Percentiles rank a stretch among this genome's conserved stretches.
Conservation (phyloP, 1,140 invertebrate genomes). For the Antheraea pernyi region DNA sequence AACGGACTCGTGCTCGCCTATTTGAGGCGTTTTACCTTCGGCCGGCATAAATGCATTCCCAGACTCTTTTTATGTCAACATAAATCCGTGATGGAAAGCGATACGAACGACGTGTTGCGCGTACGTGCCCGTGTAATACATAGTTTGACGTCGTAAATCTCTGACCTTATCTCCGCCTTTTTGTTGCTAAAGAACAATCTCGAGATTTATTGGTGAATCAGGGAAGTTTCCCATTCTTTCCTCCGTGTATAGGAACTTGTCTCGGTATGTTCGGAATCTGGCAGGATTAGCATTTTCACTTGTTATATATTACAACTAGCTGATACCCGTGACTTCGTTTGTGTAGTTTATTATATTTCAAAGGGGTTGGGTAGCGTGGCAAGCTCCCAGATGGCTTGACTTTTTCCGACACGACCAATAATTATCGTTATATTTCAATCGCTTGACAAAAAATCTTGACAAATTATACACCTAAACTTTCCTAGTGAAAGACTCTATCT, state of each 20-base stretch:
- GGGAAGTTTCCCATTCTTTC: not conserved
- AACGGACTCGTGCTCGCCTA: slow-evolving; percentile 42
- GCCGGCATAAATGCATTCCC: slow-evolving; percentile 64
- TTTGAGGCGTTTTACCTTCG: slow-evolving; percentile 43
- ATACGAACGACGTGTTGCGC: slow-evolving; percentile 10
- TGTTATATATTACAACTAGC: not conserved
- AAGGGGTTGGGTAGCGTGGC: too few species aligned
- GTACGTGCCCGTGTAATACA: slow-evolving; percentile 31
- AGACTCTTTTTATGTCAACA: slow-evolving; percentile 60
- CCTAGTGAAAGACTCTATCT: too few species aligned
- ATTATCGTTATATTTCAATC: too few species aligned
- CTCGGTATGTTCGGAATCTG: not conserved
- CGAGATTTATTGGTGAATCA: slow-evolving; percentile 20
- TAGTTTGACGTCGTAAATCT: slow-evolving; percentile 33
- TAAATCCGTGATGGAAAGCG: slow-evolving; percentile 66
- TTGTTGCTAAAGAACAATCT: slow-evolving; percentile 22
- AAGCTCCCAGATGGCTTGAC: too few species aligned
- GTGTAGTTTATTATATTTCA: too few species aligned
- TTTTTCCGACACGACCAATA: too few species aligned
- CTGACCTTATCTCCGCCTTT: slow-evolving; percentile 21
- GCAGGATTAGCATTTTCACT: not conserved
- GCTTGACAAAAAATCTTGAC: too few species aligned
- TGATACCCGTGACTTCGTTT: too few species aligned
- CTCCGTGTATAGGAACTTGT: not conserved
- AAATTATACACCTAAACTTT: too few species aligned